Evolutionary conservation across 1,140 invertebrate genomes (phyloP).

Genomic region (Camponotus pennsylvanicus): DNA sequence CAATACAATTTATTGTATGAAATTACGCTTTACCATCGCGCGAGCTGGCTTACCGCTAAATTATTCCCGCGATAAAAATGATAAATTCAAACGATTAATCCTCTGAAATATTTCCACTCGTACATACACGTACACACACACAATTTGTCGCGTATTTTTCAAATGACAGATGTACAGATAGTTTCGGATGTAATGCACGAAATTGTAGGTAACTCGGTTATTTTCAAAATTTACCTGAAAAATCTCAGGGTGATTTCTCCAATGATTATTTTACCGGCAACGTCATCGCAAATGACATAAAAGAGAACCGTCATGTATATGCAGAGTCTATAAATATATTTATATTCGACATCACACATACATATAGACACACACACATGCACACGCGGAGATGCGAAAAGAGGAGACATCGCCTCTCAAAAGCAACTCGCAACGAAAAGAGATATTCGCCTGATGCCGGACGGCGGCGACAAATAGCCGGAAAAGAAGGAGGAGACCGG

Average conservation of each 20-base stretch:
- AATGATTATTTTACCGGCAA: too few relatives aligned
- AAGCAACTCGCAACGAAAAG: too few relatives aligned
- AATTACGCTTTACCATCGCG: neutral
- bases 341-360: neutral
- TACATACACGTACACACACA: neutral
- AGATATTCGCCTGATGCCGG: neutral
- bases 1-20: neutral
- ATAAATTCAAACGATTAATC: constrained; percentile 9
- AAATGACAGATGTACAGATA: too few relatives aligned
- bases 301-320: neutral
- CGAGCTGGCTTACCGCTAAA: neutral
- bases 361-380: neutral
- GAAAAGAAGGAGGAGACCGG: neutral
- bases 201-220: too few relatives aligned
- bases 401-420: neutral
- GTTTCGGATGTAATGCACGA: too few relatives aligned
- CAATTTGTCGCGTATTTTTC: neutral
- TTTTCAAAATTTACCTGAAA: neutral
- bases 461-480: neutral
- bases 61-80: constrained; percentile 21
- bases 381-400: too few relatives aligned
- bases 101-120: neutral
- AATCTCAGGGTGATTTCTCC: neutral
- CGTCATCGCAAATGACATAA: neutral
- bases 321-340: neutral